Evolutionary conservation across 2,888 invertebrate species (phyloP).

Genomic region (Andrena camellia): DNA sequence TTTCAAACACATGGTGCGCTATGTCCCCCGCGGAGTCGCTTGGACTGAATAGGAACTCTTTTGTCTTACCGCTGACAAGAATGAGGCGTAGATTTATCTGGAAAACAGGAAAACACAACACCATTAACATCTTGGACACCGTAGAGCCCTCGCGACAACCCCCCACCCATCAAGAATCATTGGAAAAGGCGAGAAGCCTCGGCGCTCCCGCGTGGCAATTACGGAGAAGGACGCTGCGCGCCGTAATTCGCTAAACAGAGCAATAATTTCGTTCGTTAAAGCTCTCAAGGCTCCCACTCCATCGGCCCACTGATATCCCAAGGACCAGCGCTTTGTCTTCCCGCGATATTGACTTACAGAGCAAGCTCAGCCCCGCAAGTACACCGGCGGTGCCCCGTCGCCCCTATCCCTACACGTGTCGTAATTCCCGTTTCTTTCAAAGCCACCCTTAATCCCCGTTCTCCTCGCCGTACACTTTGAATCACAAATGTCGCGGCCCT

Average conservation of each 20-base stretch:
- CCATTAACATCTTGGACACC: background rate
- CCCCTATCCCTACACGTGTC: slow-evolving; percentile 28
- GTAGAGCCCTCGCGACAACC: too few species aligned
- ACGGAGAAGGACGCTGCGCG: background rate
- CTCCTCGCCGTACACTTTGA: slow-evolving; percentile 45
- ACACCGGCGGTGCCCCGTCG: background rate
- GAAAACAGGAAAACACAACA: slow-evolving; percentile 82
- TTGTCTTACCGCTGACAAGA: slow-evolving; percentile 99
- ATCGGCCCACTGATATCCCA: background rate
- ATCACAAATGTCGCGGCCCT: slow-evolving; percentile 52
- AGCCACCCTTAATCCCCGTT: slow-evolving; percentile 52
- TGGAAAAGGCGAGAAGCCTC: background rate
- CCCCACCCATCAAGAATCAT: background rate
- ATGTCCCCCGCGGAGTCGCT: slow-evolving; percentile 99
- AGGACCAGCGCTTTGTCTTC: slow-evolving; percentile 5
- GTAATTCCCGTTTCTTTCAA: slow-evolving; percentile 50
- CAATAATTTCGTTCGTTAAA: background rate
- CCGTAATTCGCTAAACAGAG: background rate
- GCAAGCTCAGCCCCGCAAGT: slow-evolving; percentile 17
- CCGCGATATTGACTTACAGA: slow-evolving; percentile 30
- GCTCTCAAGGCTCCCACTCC: background rate
- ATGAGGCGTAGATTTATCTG: slow-evolving; percentile 99
- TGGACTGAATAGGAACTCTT: slow-evolving; percentile 99
- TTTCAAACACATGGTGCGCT: slow-evolving; percentile 99
- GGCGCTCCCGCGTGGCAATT: background rate